phyloP scores from a whole-genome alignment of 2,888 invertebrate genomes.

The Allygus modestus region DNA sequence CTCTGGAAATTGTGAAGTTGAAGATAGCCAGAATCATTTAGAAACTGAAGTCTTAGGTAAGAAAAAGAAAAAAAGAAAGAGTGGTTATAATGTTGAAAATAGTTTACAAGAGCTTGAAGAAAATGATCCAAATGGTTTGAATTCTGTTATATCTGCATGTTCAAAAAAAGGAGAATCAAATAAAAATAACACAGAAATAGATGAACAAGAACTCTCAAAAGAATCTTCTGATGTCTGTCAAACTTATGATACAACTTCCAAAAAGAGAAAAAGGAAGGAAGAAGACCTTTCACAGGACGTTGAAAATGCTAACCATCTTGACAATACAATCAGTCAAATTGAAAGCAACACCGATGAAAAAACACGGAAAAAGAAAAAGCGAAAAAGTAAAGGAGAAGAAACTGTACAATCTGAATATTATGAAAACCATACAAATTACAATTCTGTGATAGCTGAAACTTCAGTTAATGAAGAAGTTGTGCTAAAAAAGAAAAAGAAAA shows the following conservation, averaged over 20 bases:
- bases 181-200: not conserved
- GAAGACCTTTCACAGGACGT: too few relatives aligned
- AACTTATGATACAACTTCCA: too few relatives aligned
- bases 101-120: not conserved
- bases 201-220: not conserved
- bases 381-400: not conserved
- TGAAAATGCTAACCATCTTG: too few relatives aligned
- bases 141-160: not conserved
- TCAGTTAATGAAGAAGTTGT: not conserved
- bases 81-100: conserved; percentile 64
- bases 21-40: not conserved
- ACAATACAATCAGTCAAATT: too few relatives aligned
- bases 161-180: not conserved
- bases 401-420: not conserved
- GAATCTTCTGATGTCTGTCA: not conserved
- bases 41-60: not conserved
- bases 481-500: not conserved
- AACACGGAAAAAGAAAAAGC: not conserved
- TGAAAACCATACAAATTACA: not conserved
- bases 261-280: not conserved
- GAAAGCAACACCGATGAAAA: conserved; percentile 72
- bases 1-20: not conserved
- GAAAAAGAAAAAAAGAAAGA: conserved; percentile 34
- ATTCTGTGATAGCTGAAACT: not conserved
- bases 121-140: not conserved